Conservation (phyloP, 1,140 invertebrate species). For the Heliconius hermathena region DNA sequence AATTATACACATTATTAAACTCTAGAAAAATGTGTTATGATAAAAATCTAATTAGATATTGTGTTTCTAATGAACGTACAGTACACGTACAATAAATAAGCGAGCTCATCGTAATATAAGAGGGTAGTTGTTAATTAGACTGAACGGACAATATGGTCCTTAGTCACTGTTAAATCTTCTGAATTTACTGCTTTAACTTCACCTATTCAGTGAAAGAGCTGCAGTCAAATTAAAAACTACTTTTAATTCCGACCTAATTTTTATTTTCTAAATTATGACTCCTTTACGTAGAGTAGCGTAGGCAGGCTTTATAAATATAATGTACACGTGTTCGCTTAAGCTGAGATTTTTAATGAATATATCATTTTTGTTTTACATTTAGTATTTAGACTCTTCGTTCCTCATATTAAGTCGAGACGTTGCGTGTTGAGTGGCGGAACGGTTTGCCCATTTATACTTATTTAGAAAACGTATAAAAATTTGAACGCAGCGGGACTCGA, state of each 20-base stretch:
- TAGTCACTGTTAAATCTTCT: neutral
- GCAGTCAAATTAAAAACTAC: conserved; percentile 1
- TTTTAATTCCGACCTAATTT: conserved; percentile 2
- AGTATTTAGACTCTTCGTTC: too few relatives aligned
- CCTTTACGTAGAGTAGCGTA: neutral
- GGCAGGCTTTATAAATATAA: neutral
- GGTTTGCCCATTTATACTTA: too few relatives aligned
- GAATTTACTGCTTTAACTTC: neutral
- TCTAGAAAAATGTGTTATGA: neutral
- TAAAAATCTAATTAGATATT: neutral
- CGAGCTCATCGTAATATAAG: conserved; percentile 1
- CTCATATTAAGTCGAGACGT: too few relatives aligned
- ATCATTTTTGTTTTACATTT: neutral
- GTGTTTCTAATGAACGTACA: neutral
- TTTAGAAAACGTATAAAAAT: too few relatives aligned
- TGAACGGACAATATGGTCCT: neutral
- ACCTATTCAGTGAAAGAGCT: neutral
- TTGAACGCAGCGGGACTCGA: too few relatives aligned
- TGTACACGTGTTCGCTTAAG: neutral
- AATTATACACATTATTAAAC: neutral
- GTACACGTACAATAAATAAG: neutral
- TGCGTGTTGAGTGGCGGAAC: too few relatives aligned
- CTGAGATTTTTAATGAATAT: neutral
- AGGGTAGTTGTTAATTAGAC: neutral
- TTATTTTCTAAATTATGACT: neutral